Conservation (phyloP, 2,113 vertebrate genomes). For the Tringa solitaria region DNA sequence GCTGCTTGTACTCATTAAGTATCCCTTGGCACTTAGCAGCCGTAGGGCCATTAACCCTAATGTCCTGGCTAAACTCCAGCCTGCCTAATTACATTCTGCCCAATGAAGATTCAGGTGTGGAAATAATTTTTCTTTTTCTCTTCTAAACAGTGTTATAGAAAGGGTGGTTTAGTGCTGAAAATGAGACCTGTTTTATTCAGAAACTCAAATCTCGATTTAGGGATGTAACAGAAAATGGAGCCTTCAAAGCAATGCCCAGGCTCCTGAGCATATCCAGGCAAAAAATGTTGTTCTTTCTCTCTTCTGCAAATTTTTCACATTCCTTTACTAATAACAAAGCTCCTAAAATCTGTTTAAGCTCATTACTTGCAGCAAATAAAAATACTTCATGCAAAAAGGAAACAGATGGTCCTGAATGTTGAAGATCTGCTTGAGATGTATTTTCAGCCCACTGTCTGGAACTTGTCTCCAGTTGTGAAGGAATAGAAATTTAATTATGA, state of each 20-base stretch:
- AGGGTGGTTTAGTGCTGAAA: not conserved
- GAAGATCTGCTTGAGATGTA: conserved; percentile 14
- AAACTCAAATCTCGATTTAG: not conserved
- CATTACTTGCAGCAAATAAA: conserved; percentile 51
- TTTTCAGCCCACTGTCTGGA: conserved; percentile 40
- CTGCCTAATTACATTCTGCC: not conserved
- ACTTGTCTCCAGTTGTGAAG: conserved; percentile 39
- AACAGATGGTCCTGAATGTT: conserved; percentile 65
- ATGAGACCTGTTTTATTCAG: not conserved
- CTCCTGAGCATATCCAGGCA: not conserved
- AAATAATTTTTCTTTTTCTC: not conserved
- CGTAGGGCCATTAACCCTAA: not conserved
- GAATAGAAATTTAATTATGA: conserved; percentile 15
- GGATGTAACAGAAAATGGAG: not conserved
- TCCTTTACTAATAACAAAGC: conserved; percentile 51
- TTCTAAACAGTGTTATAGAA: not conserved
- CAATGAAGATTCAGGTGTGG: not conserved
- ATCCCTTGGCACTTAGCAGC: not conserved
- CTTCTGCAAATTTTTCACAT: not conserved
- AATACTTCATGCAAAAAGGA: conserved; percentile 36
- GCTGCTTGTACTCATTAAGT: not conserved
- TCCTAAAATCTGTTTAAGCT: conserved; percentile 49
- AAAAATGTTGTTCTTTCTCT: not conserved
- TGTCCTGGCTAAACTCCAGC: not conserved
- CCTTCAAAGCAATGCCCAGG: not conserved